Evolutionary conservation across 2,888 invertebrate genomes (phyloP).

Genomic region (Agonopterix subpropinquella): DNA sequence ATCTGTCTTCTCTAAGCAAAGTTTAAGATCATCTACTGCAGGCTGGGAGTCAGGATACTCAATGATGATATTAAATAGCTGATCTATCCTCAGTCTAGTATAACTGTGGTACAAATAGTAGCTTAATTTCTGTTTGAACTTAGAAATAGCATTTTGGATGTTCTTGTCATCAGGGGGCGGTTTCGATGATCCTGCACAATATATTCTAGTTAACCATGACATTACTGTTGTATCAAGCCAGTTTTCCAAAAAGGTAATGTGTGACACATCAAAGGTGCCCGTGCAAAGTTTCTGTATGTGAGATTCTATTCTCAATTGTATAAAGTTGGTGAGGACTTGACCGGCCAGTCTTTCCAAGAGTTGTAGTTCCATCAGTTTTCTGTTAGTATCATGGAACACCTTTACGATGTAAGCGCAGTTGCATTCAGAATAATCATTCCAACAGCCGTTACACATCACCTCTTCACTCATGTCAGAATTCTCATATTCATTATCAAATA

Average conservation of each 20-base stretch:
- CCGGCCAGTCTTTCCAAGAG: conserved; percentile 90
- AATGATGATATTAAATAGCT: conserved; percentile 97
- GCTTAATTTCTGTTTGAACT: conserved; percentile 84
- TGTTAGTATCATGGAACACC: conserved; percentile 86
- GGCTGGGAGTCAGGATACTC: conserved; percentile 97
- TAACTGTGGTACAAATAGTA: conserved; percentile 93
- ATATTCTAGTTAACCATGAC: conserved; percentile 90
- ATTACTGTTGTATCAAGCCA: conserved; percentile 93
- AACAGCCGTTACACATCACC: conserved; percentile 83
- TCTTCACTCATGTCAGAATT: conserved; percentile 74
- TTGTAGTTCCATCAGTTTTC: conserved; percentile 84
- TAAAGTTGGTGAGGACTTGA: conserved; percentile 87
- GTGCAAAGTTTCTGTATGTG: conserved; percentile 91
- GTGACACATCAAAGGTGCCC: conserved; percentile 90
- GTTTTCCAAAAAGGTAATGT: conserved; percentile 84
- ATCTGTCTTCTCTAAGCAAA: conserved; percentile 91
- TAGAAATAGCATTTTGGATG: conserved; percentile 75
- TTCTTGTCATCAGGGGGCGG: conserved; percentile 72
- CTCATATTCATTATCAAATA: conserved; percentile 75
- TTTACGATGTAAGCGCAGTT: conserved; percentile 80
- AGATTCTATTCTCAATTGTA: conserved; percentile 87
- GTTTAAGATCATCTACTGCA: conserved; percentile 91
- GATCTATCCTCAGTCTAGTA: conserved; percentile 90
- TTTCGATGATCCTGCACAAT: conserved; percentile 79
- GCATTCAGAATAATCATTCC: conserved; percentile 73